Evolutionary conservation across 53 echinoderm and acorn worm genomes (phyloP).

Genomic region (Paelopatides confundens): DNA sequence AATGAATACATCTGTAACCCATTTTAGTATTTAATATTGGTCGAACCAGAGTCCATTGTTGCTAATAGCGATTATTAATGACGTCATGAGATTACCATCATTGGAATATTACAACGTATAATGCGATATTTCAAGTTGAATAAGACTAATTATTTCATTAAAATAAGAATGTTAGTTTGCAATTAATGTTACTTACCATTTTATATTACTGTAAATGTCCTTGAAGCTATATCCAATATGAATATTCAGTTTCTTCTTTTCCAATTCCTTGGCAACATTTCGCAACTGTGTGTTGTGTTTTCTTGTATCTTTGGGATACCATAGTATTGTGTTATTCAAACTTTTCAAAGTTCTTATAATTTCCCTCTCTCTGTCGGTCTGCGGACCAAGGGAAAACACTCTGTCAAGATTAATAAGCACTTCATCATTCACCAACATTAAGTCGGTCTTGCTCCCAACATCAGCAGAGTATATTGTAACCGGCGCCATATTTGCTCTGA

Average conservation of each 20-base stretch:
- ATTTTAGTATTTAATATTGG: too few relatives aligned
- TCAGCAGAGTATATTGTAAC: not conserved
- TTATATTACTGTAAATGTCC: not conserved
- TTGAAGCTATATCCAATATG: not conserved
- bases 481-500: constrained; percentile 4
- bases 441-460: constrained; percentile 1
- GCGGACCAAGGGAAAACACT: not conserved
- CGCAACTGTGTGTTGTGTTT: not conserved
- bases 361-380: not conserved
- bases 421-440: constrained; percentile 18
- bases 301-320: not conserved
- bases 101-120: too few relatives aligned
- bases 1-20: too few relatives aligned
- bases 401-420: not conserved
- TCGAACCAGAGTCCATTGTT: too few relatives aligned
- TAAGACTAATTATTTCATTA: too few relatives aligned
- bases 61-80: too few relatives aligned
- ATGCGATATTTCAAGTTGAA: too few relatives aligned
- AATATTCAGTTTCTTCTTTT: not conserved
- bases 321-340: not conserved
- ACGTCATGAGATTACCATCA: too few relatives aligned
- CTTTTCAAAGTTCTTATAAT: not conserved
- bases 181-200: not conserved
- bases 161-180: too few relatives aligned
- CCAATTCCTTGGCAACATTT: not conserved